phyloP scores from a whole-genome alignment of 2,888 invertebrate species.

The Drosophila mettleri region DNA sequence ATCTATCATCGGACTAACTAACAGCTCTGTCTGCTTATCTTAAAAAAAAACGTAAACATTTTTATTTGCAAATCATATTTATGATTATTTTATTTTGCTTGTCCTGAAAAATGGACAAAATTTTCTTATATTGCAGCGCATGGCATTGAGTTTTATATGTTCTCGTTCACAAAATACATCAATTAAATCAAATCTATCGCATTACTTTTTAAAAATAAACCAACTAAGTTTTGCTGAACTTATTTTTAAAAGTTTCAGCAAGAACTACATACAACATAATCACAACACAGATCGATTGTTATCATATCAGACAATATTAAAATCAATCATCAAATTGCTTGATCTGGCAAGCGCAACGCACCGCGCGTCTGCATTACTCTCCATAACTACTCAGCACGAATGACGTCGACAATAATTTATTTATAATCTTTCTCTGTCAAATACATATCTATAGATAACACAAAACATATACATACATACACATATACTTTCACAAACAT shows the following conservation, averaged over 20 bases:
- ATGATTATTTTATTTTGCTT: conserved; percentile 57
- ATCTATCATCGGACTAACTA: conserved; percentile 63
- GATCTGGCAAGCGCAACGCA: conserved; percentile 60
- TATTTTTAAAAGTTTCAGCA: conserved; percentile 52
- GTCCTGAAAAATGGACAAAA: conserved; percentile 51
- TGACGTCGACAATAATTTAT: conserved; percentile 81
- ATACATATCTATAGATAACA: conserved; percentile 35
- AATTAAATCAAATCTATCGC: conserved; percentile 40
- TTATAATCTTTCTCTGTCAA: conserved; percentile 46
- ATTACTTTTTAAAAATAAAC: conserved; percentile 46
- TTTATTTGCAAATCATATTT: conserved; percentile 67
- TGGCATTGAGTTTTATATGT: conserved; percentile 78
- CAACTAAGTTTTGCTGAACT: conserved; percentile 54
- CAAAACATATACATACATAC: conserved; percentile 38
- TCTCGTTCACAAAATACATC: conserved; percentile 57
- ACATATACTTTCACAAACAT: conserved; percentile 33
- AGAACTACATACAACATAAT: conserved; percentile 39
- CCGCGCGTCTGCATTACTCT: conserved; percentile 78
- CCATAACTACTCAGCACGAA: conserved; percentile 80
- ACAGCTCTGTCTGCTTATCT: conserved; percentile 40
- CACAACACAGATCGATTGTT: conserved; percentile 37
- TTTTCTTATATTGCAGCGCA: conserved; percentile 77
- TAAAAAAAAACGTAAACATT: conserved; percentile 21
- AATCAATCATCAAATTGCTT: conserved; percentile 51
- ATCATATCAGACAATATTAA: conserved; percentile 35